Base-by-base conservation (phyloP, 1,140 invertebrate genomes). In the Nasonia vitripennis region DNA sequence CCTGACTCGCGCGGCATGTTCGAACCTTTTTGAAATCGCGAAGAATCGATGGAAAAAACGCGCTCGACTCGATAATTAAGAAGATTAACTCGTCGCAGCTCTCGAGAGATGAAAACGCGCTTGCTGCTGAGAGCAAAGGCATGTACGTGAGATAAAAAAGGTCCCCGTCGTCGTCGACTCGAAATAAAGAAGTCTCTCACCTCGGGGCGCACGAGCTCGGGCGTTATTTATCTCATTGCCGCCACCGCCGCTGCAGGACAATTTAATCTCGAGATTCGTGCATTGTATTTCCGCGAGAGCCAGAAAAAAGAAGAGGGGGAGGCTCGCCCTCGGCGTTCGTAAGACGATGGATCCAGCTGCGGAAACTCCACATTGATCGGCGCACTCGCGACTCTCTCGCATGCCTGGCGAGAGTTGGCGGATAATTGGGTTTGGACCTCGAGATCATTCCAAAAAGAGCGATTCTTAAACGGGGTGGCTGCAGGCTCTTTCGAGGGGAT, bases 171-270 rank as follows among this genome's bases (percentile, higher is more conserved):
- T 45, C 41, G 41, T 11, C 41, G 41, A 62, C 55, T 62, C 55
- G 55, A 62, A 62, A 62, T 62, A 62, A 62, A 62, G 55, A 62
- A 62, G 55, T 62, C 20, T 55, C 51, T 62, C 55, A 62, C 55
- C 55, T 62, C 55, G 20, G 20, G 17, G 55, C 20, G 55, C 55
- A n/a, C 20, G 12, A 6, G 6, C n/a, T 23, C 55, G 55, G 48
- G 70, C 45, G n/a, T 82, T 82, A 74, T 82, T 82, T 82, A 74
- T 62, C 71, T 82, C 20, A 20, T 82, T 62, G 23, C 41, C 37
- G 12, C 6, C 20, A 9, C 20, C 23, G 73, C 37, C 20, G 23
- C 14, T 27, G 27, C 48, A 70, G 73, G 81, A 83, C 81, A 83
- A 83, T 83, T 83, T 83, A 83, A 83, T 83, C 73, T 45, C 34